A percentile compares a stretch with the other conserved stretches of the same genome.
Conservation (phyloP, 35 echinoderm and acorn worm species). For the Lytechinus variegatus region DNA sequence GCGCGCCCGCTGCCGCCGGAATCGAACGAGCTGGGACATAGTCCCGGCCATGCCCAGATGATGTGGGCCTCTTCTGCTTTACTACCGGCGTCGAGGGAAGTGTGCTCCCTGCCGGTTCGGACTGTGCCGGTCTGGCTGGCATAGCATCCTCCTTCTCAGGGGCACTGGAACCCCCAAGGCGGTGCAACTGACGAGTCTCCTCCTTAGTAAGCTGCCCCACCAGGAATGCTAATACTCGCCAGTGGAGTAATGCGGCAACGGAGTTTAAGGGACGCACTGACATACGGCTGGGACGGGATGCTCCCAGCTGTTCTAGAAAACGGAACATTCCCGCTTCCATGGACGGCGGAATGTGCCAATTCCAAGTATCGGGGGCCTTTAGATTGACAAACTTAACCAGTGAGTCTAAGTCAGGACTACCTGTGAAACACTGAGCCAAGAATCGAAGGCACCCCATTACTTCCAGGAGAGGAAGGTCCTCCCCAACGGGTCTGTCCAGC, state of each 20-base stretch:
- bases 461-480: neutral
- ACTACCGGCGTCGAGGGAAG: too few relatives aligned
- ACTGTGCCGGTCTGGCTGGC: too few relatives aligned
- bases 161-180: neutral
- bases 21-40: too few relatives aligned
- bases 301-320: neutral
- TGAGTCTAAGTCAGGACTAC: neutral
- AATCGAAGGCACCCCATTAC: neutral
- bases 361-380: neutral
- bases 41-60: too few relatives aligned
- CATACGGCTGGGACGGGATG: neutral
- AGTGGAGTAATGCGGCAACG: neutral
- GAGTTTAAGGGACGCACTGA: neutral
- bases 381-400: neutral
- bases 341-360: neutral
- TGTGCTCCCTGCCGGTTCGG: too few relatives aligned
- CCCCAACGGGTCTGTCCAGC: too few relatives aligned
- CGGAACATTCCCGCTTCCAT: neutral
- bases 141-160: too few relatives aligned
- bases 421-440: neutral
- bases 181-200: neutral
- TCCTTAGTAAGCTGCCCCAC: neutral
- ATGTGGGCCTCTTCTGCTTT: too few relatives aligned
- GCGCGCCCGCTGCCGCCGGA: too few relatives aligned
- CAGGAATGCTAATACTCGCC: neutral